Base-by-base conservation (phyloP, 1,140 invertebrate genomes). In the Cotesia glomerata region DNA sequence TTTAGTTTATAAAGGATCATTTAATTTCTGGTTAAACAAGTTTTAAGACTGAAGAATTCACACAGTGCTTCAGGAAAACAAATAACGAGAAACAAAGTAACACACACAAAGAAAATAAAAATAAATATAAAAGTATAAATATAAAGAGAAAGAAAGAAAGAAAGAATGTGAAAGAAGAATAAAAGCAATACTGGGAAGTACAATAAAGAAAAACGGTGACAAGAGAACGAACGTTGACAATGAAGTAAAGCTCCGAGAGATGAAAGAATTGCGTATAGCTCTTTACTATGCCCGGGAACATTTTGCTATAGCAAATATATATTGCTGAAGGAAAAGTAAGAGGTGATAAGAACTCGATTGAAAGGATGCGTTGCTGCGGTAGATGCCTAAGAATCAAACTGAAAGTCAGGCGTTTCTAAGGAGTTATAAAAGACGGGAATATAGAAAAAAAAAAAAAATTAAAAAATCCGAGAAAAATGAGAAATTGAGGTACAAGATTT, bases 231-330 rank as follows among this genome's bases (percentile, higher is more conserved):
- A 52, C 39, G 59, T 72, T 56, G 62, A 72, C 70, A 72, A 72
- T 72, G 62, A 72, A 72, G 54, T 70, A 61, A 66, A 64, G 63
- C 59, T 61, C 16, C 56, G 11, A 35, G 59, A 65, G 70, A 72
- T 72, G 70, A 72, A 72, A 72, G 70, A 56, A 56, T 35, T 54
- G 45, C 36, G 13, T 32, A 52, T 26, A 52, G 49, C 11, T 51
- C 32, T 36, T 7, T 54, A 69, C 26, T 3, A 13, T 51, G 16
- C 32, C 26, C 39, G 39, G 39, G 5, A 45, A 45, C 7, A 45
- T 45, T 45, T 45, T 45, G 5, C 39, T 45, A 45, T 26, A 26
- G 26, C 26, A 26, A 26, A 26, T 26, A 26, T 26, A 26, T 26
- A 26, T 11, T n/a, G 49, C 9, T 14, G 61, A 66, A 72, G 39